Base-by-base conservation (phyloP, 1,140 invertebrate genomes). In the Cyphomyrmex costatus region DNA sequence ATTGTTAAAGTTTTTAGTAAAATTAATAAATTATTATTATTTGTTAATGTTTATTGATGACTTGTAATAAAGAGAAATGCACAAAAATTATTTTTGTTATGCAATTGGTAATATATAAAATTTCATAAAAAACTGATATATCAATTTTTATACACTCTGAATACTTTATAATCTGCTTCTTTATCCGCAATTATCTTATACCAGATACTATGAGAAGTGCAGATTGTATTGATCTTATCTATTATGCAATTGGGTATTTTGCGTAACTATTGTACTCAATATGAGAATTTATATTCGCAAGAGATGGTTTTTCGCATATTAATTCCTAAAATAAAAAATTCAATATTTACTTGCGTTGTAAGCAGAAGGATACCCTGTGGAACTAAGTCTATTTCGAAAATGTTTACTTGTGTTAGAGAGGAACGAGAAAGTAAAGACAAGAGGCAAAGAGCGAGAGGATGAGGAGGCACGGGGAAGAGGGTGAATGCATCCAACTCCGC, bases 401-500 rank as follows among this genome's bases (percentile, higher is more conserved):
- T 27, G 53, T 60, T 14, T 80, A 80, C 30, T 61, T 30, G 30
- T 63, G 68, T 83, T 49, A 73, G 78, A 73, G 78, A 73, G 21
- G 12, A 73, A 71, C 49, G 36, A 24, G 56, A 42, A 61, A 61
- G 77, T 71, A 82, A 86, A 86, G 79, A 74, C 79, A 83, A 66
- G 68, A 56, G 84, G 77, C 36, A 58, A 83, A 70, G 46, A 65
- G 51, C 19, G 30, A 33, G 60, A 86, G 42, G 42, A 12, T 63
- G 74, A 27, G 65, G 80, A 83, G 87, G 68, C 66, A 56, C 83
- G 84, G 80, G 87, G 90, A 88, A 92, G 90, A 92, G 87, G 76
- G 86, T 88, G 89, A 87, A 82, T 36, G 77, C 86, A 86, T 93
- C 89, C 91, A 93, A 92, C 93, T 94, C 89, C 30, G 91, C 91